Evolutionary conservation across 2,888 invertebrate genomes (phyloP), one percentile per base, ranked within the genome.

Genomic region (Malthinus seriepunctatus): DNA sequence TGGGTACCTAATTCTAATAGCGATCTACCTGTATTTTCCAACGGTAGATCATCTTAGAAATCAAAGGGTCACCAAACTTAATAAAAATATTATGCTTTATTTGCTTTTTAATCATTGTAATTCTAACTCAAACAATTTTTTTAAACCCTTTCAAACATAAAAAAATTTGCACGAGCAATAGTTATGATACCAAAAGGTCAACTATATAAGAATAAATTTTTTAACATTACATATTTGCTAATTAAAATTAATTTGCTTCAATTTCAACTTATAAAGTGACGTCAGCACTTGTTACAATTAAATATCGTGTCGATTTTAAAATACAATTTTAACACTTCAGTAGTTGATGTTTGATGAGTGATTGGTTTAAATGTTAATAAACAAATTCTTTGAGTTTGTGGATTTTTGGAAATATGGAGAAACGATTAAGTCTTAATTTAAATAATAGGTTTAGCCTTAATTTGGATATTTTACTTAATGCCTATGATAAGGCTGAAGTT

Each of bases 361-460:
- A 12, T 14, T 8, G 12, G 12, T 3, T 1, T 8, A 14, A 14
- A 23, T 9, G 9, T 14, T 10, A 35, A 9, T 10, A 35, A 35
- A 10, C 8, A 35, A 4, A 35, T 5, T 23, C 7, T 8, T 9
- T 8, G 9, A 35, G 8, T 38, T 38, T 38, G 12, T 12, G 3
- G 1, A n/a, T 5, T 23, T 23, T 23, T 23, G 2, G 23, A 23
- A 39, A 14, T 9, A 39, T 39, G 39, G 39, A 39, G 39, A 3
- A 39, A 9, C 39, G 39, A 15, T 39, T 39, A n/a, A 39, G 39
- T 39, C 39, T 39, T 15, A 39, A 39, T 15, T 39, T 39, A 15
- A 15, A 39, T 9, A 39, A 39, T 15, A 39, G 39, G 39, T 39
- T 39, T 15, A 39, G 39, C 15, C 39, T 39, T 15, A 39, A 39